These are phyloP conservation scores for Vanessa cardui DNA, from an alignment of 2,888 invertebrate genomes.

Conservation along the genomic window DNA sequence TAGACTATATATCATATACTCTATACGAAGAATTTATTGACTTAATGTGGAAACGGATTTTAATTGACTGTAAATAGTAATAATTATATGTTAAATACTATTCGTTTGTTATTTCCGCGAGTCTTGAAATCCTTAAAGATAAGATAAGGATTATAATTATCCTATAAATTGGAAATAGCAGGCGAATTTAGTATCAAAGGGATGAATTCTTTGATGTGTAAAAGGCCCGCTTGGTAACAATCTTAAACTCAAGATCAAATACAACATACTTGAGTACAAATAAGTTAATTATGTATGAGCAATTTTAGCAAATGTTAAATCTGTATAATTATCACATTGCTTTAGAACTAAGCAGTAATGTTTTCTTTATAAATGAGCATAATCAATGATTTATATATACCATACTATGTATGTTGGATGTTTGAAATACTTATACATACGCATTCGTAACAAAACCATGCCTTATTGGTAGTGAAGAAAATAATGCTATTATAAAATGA, in stretches of 20 bases:
- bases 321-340: background rate
- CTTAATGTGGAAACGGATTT: too few relatives aligned
- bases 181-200: slow-evolving; percentile 52
- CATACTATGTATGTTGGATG: too few relatives aligned
- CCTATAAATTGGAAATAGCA: slow-evolving; percentile 59
- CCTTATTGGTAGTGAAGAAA: too few relatives aligned
- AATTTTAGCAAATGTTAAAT: background rate
- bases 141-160: slow-evolving; percentile 48
- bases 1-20: too few relatives aligned
- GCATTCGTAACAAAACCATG: too few relatives aligned
- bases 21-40: too few relatives aligned
- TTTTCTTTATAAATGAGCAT: too few relatives aligned
- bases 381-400: too few relatives aligned
- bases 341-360: background rate
- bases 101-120: slow-evolving; percentile 24
- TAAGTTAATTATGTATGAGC: background rate
- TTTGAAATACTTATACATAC: too few relatives aligned
- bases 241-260: slow-evolving; percentile 41
- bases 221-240: slow-evolving; percentile 39
- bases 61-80: too few relatives aligned
- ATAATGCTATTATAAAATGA: too few relatives aligned
- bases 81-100: slow-evolving; percentile 36
- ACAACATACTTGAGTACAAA: background rate
- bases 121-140: slow-evolving; percentile 16
- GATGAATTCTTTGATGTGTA: slow-evolving; percentile 51